Base-by-base conservation (phyloP, 2,888 invertebrate species). In the Epirrita christyi region DNA sequence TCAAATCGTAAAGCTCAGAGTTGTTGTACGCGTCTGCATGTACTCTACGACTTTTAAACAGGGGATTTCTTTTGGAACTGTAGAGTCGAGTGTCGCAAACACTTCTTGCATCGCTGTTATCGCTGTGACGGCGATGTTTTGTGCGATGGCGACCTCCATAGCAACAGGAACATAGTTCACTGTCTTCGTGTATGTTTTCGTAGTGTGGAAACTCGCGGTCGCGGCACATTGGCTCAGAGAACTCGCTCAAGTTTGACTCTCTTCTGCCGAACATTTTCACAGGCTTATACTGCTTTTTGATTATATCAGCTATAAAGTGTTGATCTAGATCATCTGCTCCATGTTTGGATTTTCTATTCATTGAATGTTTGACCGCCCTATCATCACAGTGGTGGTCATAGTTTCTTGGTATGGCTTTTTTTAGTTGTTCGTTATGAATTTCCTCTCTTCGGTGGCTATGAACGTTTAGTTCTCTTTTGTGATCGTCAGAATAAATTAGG, bases 161-260 rank as follows among this genome's bases (percentile, higher is more conserved):
- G 63, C 81, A 83, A 67, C 86, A 86, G 11, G 84, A 85, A 61
- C 85, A 88, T 51, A 85, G 61, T 44, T 86, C 80, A 29, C 71
- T 67, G 10, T 75, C 79, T 47, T 81, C 77, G 52, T 71, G 65
- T 49, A 82, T 64, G 21, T 80, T 68, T 13, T 83, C 74, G 14
- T 68, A 70, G 2, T 75, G 36, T 1, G 73, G 59, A 68, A 69
- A 81, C 52, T 86, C 85, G 52, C 80, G 81, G 59, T 91, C 91
- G 7, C 88, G 83, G 57, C 91, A 91, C 36, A 89, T 72, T 2
- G 91, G 91, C 6, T 81, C 85, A 13, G 90, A 88, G 59, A 89
- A 78, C 64, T 89, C 87, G 62, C 88, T 92, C 0, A 84, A 62
- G 21, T 80, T 81, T 4, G 89, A 88, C 59, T 78, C 68, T 64